Conservation (phyloP, 1,140 invertebrate species). For the Bombus polaris region DNA sequence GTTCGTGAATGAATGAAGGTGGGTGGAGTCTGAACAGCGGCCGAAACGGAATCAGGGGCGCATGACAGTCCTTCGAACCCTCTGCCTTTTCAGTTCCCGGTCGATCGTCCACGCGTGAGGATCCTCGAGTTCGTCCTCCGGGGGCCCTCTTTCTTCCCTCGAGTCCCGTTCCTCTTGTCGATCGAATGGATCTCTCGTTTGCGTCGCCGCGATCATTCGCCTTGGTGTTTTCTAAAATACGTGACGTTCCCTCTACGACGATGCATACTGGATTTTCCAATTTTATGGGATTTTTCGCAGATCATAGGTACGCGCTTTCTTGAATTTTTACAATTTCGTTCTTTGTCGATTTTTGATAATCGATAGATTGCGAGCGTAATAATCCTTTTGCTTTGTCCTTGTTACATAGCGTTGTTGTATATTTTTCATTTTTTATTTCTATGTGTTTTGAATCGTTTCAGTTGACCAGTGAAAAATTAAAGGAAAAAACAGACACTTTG, state of each 20-base stretch:
- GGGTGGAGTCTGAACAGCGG: constrained; percentile 62
- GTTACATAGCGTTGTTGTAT: neutral
- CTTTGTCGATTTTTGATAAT: no score
- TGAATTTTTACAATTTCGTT: neutral
- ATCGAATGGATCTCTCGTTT: neutral
- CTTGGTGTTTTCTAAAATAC: neutral
- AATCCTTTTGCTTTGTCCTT: neutral
- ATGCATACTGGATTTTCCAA: neutral
- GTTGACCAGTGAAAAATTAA: neutral
- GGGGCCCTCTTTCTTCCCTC: neutral
- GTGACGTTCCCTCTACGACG: neutral
- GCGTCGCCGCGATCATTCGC: neutral
- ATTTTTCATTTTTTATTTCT: neutral
- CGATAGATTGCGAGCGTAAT: no score
- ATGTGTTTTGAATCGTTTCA: neutral
- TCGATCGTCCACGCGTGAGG: constrained; percentile 61
- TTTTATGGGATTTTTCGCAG: neutral
- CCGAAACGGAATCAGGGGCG: constrained; percentile 65
- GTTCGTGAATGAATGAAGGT: constrained; percentile 65
- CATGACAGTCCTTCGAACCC: constrained; percentile 63
- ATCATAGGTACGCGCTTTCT: constrained; percentile 28
- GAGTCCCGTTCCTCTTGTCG: neutral
- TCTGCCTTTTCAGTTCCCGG: constrained; percentile 68
- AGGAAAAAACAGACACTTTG: neutral
- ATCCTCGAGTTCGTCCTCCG: constrained; percentile 40